Conservation (phyloP, 1,140 invertebrate species). For the Fopius arisanus region DNA sequence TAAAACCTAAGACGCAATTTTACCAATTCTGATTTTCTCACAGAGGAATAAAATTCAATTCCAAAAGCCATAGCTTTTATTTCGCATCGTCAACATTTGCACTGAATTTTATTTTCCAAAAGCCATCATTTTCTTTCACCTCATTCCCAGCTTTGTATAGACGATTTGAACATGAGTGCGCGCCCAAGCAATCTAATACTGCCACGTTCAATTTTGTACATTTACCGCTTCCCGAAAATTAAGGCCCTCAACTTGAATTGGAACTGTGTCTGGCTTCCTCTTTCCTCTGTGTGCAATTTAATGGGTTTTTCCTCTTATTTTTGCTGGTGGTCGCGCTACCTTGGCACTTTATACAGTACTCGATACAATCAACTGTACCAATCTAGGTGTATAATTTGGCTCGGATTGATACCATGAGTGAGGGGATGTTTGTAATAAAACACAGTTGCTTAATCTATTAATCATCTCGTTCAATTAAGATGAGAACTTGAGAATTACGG, state of each 20-base stretch:
- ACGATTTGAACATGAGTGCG: background rate
- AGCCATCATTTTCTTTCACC: background rate
- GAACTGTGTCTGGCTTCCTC: background rate
- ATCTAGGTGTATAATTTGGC: background rate
- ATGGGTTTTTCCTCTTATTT: background rate
- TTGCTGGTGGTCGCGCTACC: background rate
- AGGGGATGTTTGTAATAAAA: background rate
- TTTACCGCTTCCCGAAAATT: constrained; percentile 11
- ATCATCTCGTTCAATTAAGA: background rate
- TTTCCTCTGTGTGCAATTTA: background rate
- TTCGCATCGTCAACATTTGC: background rate
- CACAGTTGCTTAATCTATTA: background rate
- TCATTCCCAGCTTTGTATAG: background rate
- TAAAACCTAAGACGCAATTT: background rate
- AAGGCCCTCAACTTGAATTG: constrained; percentile 14
- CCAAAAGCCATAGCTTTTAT: background rate
- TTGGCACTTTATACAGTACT: background rate
- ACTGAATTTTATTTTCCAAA: background rate
- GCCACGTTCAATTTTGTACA: constrained; percentile 13
- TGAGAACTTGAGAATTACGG: background rate
- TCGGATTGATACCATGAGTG: background rate
- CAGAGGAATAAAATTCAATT: background rate
- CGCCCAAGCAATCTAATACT: constrained; percentile 11
- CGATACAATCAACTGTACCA: background rate
- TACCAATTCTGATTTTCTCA: background rate